These are phyloP conservation scores for Orientallactaga sibirica DNA, from an alignment of 2,797 vertebrate genomes.

Conservation along the genomic window DNA sequence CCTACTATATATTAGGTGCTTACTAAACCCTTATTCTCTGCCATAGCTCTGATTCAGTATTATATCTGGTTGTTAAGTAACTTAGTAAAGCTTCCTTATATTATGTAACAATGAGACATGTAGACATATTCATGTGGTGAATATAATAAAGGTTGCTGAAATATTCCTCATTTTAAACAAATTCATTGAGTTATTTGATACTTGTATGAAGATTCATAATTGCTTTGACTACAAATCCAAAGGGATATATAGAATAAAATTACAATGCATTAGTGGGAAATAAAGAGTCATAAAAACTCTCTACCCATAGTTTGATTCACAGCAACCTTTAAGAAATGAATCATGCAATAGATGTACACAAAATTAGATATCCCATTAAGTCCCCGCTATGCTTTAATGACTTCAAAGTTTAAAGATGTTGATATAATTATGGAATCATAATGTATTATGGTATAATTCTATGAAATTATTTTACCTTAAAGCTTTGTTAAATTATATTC, in stretches of 20 bases:
- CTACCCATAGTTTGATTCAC: slow-evolving; percentile 76
- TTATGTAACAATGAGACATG: not conserved
- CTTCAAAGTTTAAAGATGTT: slow-evolving; percentile 78
- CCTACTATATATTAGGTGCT: not conserved
- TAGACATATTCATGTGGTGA: not conserved
- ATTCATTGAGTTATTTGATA: slow-evolving; percentile 70
- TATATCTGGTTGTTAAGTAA: not conserved
- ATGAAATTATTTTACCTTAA: slow-evolving; percentile 64
- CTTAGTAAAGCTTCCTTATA: not conserved
- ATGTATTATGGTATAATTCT: slow-evolving; percentile 75
- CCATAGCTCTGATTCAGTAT: not conserved
- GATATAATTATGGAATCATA: slow-evolving; percentile 76
- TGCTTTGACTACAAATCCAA: slow-evolving; percentile 74
- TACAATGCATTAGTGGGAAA: slow-evolving; percentile 4
- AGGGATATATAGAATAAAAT: slow-evolving; percentile 62
- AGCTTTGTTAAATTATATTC: slow-evolving; percentile 39
- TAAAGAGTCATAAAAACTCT: slow-evolving; percentile 68
- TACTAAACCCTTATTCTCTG: not conserved
- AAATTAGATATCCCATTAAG: slow-evolving; percentile 81
- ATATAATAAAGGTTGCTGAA: slow-evolving; percentile 45
- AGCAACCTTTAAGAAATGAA: slow-evolving; percentile 78
- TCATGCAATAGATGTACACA: slow-evolving; percentile 79
- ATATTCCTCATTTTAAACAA: not conserved
- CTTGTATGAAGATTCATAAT: slow-evolving; percentile 61
- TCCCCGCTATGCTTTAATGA: slow-evolving; percentile 82